A percentile compares a stretch with the other conserved stretches of the same genome.
phyloP scores from a whole-genome alignment of 2,113 vertebrate species.

The Lophius piscatorius region DNA sequence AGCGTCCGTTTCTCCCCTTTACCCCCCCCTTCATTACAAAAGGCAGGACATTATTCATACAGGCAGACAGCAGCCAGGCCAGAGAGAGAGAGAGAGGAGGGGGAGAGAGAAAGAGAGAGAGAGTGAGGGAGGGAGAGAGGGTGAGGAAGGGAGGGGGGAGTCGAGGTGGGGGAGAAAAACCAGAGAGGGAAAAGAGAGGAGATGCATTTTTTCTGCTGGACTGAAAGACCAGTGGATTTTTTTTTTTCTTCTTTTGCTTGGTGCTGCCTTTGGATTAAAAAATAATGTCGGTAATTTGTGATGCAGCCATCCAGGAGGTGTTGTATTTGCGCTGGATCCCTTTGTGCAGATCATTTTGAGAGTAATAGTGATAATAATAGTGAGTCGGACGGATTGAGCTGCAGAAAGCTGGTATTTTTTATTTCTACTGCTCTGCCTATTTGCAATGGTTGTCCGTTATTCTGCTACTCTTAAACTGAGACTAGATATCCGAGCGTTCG shows the following conservation, averaged over 20 bases:
- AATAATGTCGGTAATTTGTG: slow-evolving; percentile 53
- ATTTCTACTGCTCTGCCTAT: slow-evolving; percentile 21
- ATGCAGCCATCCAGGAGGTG: slow-evolving; percentile 1
- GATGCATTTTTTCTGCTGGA: slow-evolving; percentile 76
- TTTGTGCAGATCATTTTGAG: slow-evolving; percentile 17
- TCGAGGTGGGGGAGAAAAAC: slow-evolving; percentile 60
- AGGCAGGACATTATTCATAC: slow-evolving; percentile 92
- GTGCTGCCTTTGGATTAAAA: slow-evolving; percentile 69
- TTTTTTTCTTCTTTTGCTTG: slow-evolving; percentile 34
- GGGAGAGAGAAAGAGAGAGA: slow-evolving; percentile 34
- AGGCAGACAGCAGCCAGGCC: slow-evolving; percentile 86
- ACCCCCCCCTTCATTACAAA: slow-evolving; percentile 85
- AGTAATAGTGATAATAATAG: not conserved
- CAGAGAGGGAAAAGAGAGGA: slow-evolving; percentile 69
- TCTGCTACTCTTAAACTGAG: too few relatives aligned
- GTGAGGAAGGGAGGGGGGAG: slow-evolving; percentile 38
- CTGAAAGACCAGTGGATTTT: slow-evolving; percentile 65
- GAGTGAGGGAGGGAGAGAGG: slow-evolving; percentile 37
- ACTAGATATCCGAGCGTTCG: too few relatives aligned
- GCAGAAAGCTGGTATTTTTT: slow-evolving; percentile 12
- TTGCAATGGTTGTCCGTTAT: not conserved
- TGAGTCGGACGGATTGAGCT: slow-evolving; percentile 5
- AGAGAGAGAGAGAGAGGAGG: slow-evolving; percentile 67
- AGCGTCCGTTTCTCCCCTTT: slow-evolving; percentile 73
- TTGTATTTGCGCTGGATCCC: slow-evolving; percentile 8